Evolutionary conservation across 2,113 vertebrate species (phyloP).

Genomic region (Melanostigma gelatinosum): DNA sequence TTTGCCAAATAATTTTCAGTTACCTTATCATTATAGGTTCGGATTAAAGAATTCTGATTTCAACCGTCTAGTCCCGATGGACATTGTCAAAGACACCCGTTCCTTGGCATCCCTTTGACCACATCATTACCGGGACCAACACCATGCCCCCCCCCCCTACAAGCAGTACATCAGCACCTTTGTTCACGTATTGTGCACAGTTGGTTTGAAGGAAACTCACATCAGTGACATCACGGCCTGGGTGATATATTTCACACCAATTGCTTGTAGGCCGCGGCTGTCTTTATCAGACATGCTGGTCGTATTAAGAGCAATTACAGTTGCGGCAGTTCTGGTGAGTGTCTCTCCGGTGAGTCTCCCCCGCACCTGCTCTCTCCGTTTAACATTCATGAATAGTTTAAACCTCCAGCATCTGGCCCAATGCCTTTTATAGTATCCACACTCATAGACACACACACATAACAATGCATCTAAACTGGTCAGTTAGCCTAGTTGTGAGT

Average conservation of each 20-base stretch:
- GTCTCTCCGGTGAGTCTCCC: conserved; percentile 49
- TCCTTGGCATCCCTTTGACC: background rate
- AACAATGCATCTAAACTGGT: conserved; percentile 8
- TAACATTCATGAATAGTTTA: conserved; percentile 79
- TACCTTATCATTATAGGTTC: background rate
- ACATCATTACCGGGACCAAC: background rate
- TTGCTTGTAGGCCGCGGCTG: conserved; percentile 29
- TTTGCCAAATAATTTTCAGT: background rate
- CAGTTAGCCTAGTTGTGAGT: background rate
- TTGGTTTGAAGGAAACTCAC: conserved; percentile 29
- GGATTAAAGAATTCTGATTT: background rate
- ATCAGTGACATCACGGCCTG: conserved; percentile 12
- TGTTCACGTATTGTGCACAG: conserved; percentile 21
- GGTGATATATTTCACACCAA: conserved; percentile 32
- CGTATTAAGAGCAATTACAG: conserved; percentile 59
- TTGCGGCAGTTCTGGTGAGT: conserved; percentile 48
- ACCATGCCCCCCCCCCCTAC: background rate
- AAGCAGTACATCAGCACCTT: background rate
- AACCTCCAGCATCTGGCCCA: conserved; percentile 62
- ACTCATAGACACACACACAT: conserved; percentile 14
- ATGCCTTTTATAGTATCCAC: conserved; percentile 22
- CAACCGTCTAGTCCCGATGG: background rate
- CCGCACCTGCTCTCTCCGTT: conserved; percentile 78
- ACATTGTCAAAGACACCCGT: fast-evolving
- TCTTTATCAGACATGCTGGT: conserved; percentile 42